Conservation (phyloP, 2,797 vertebrate genomes). For the Onychomys torridus region DNA sequence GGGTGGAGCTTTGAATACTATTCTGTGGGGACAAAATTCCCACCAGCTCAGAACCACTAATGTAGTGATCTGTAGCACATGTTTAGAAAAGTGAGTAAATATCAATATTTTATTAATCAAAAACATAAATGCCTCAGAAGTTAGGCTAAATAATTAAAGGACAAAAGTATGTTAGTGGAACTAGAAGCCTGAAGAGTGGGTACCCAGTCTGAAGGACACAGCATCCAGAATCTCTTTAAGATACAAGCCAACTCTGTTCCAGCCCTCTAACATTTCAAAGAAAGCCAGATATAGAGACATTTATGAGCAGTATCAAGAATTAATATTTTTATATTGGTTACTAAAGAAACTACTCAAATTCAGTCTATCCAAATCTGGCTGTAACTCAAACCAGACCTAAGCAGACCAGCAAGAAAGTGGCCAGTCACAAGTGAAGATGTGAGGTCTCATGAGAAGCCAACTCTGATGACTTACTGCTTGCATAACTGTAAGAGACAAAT, state of each 20-base stretch:
- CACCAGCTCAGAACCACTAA: neutral
- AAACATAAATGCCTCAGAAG: neutral
- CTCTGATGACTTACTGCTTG: neutral
- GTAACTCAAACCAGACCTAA: neutral
- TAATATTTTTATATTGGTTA: neutral
- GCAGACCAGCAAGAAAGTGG: neutral
- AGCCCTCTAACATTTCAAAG: neutral
- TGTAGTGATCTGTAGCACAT: neutral
- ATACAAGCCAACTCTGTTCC: neutral
- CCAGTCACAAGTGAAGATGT: neutral
- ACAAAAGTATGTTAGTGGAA: neutral
- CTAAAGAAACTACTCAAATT: neutral
- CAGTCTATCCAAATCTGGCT: neutral
- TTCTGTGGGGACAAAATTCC: neutral
- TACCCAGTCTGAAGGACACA: neutral
- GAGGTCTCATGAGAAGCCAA: neutral
- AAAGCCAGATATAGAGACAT: neutral
- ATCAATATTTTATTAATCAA: neutral
- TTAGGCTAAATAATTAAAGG: neutral
- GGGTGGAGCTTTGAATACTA: neutral
- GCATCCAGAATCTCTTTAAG: neutral
- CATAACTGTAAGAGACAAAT: neutral
- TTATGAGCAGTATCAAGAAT: neutral
- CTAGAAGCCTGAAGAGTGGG: rapidly evolving
- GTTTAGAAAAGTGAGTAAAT: neutral